A percentile compares a stretch with the other conserved stretches of the same genome.
These are phyloP conservation scores for Lasiommata megera DNA, from an alignment of 2,888 invertebrate genomes.

Conservation along the genomic window DNA sequence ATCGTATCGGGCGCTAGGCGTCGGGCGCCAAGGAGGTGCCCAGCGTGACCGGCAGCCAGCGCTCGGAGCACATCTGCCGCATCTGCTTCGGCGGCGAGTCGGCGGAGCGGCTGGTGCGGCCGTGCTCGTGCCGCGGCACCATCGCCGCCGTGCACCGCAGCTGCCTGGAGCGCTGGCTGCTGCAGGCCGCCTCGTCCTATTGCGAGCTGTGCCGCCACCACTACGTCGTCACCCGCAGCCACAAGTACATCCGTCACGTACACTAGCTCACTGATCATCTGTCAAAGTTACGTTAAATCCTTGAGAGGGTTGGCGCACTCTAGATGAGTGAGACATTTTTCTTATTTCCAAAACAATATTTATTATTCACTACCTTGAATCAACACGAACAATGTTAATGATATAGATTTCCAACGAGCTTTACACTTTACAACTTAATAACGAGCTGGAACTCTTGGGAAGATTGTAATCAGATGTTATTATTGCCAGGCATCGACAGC, in stretches of 20 bases:
- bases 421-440: too few relatives aligned
- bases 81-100: slow-evolving; percentile 76
- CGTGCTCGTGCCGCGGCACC: slow-evolving; percentile 73
- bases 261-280: too few relatives aligned
- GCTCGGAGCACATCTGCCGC: slow-evolving; percentile 68
- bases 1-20: not conserved
- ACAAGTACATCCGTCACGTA: slow-evolving; percentile 50
- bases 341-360: too few relatives aligned
- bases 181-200: slow-evolving; percentile 72
- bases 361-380: too few relatives aligned
- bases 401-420: too few relatives aligned
- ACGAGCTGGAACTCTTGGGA: too few relatives aligned
- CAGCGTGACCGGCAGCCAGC: slow-evolving; percentile 51
- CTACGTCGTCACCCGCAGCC: slow-evolving; percentile 68
- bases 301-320: too few relatives aligned
- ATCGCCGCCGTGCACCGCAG: slow-evolving; percentile 73
- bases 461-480: too few relatives aligned
- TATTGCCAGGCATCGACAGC: too few relatives aligned
- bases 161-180: slow-evolving; percentile 75
- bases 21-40: slow-evolving; percentile 49
- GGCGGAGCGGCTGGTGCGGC: slow-evolving; percentile 70
- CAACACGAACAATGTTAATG: too few relatives aligned
- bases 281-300: too few relatives aligned
- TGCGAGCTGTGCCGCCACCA: slow-evolving; percentile 75
- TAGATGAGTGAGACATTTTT: too few relatives aligned